Evolutionary conservation across 1,140 invertebrate species (phyloP), one percentile per base, ranked within the genome.

Genomic region (Harlomillsia oculata): DNA sequence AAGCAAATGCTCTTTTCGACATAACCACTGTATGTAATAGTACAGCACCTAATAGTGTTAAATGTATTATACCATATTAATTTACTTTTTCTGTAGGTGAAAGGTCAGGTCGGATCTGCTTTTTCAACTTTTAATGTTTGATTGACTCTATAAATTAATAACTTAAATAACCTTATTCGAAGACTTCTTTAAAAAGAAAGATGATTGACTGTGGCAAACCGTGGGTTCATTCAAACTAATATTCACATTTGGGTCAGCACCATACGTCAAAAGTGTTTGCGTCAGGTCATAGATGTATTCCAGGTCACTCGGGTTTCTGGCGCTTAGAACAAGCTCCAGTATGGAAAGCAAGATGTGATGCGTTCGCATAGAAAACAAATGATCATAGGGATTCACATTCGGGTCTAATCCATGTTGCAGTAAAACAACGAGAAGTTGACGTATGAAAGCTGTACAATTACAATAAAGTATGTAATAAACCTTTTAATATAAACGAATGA

Each of bases 321-420:
- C 80, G 69, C 81, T 81, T 61, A 80, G 76, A 32, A 84, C 80
- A 80, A 84, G 82, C 67, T 84, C 82, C 71, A 84, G 67, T 5
- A 75, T 50, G 70, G 64, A 78, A 58, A 82, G 76, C 16, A 85
- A 72, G 62, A 83, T 82, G 65, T 84, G 81, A 64, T 81, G 80
- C 3, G 74, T 78, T 34, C 76, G 68, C 63, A 76, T 68, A 26
- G 32, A 51, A 6, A 51, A 51, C 2, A 29, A 45, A 26, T 26
- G 16, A 6, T 26, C 13, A 28, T 45, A 53, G 77, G 74, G 1
- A 8, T 67, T 56, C 3, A 72, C 74, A 67, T 82, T 83, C 34
- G 78, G 80, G 70, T 85, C 80, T 18, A 85, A 70, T 26, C 80
- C 81, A 67, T 84, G 80, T 60, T 81, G 81, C 40, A 85, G 70